Percentiles rank a stretch among this genome's conserved stretches.
These are phyloP conservation scores for Heliconius hewitsoni DNA, from an alignment of 1,140 invertebrate species.

Conservation along the genomic window DNA sequence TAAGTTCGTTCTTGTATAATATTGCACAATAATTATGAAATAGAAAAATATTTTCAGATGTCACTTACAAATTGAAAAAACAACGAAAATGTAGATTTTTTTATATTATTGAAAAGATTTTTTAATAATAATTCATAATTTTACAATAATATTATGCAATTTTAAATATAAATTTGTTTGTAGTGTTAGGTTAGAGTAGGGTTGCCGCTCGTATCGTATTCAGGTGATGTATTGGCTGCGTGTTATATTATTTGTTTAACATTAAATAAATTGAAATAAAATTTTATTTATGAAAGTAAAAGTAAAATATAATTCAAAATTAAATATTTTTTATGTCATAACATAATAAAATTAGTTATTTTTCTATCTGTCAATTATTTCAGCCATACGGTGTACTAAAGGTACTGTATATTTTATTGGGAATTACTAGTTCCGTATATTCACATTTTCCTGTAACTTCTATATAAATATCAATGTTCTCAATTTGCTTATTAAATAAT, in stretches of 20 bases:
- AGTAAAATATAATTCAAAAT: too few species aligned
- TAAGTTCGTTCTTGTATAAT: neutral
- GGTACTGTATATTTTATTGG: too few species aligned
- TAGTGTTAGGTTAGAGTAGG: neutral
- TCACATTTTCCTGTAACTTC: too few species aligned
- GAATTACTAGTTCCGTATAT: too few species aligned
- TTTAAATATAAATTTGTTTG: neutral
- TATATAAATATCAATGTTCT: too few species aligned
- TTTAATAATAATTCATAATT: neutral
- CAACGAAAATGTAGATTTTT: neutral
- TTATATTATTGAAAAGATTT: neutral
- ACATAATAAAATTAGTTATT: too few species aligned
- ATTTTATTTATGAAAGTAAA: too few species aligned
- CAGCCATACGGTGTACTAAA: too few species aligned
- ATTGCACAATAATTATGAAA: conserved; percentile 2
- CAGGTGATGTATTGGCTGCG: neutral
- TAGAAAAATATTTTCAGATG: neutral
- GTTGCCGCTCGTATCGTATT: neutral
- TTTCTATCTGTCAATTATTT: too few species aligned
- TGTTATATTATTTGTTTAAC: neutral
- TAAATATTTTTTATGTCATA: too few species aligned
- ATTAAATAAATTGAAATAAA: too few species aligned
- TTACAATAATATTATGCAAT: neutral
- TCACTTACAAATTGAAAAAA: neutral
- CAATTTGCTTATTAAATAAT: too few species aligned